Base-by-base conservation (phyloP, 2,888 invertebrate genomes). In the Neria commutata region DNA sequence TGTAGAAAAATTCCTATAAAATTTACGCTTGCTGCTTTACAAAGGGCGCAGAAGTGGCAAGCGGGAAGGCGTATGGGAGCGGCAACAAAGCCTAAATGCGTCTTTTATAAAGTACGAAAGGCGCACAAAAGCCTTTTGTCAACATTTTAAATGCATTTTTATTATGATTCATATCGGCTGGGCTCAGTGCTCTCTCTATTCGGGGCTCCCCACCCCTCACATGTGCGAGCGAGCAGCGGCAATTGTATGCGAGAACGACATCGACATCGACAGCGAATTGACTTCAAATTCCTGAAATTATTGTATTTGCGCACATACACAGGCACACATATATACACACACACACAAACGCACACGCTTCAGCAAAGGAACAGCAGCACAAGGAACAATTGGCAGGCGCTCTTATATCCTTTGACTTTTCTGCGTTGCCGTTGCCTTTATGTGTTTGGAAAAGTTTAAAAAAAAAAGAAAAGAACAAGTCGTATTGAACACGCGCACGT, bases 121-220 rank as follows among this genome's bases (percentile, higher is more conserved):
- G 54, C 47, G 25, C 54, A 57, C 48, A 56, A 65, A 68, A 68
- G 68, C 71, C 75, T 71, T 75, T 77, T 77, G 77, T 77, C 74
- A 76, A 73, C 72, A 77, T 72, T 78, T 72, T 73, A 77, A 77
- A 78, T 78, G 78, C 77, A 75, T 74, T 77, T 76, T 77, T 75
- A 77, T 76, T 76, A 76, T 73, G 77, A 75, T 72, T 75, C 73
- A 73, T 76, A 73, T 74, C 69, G 72, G 33, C 55, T 33, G 33
- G 58, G 60, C 58, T 55, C 57, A 42, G 34, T 40, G 26, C 40
- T 16, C 37, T 40, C 17, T 23, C 21, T 25, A 42, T 50, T 23
- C 11, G 21, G 19, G 21, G 17, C 23, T 33, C 23, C 29, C 45
- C 42, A 40, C 21, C 19, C 19, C 29, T 21, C 24, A 26, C 48